Evolutionary conservation across 1,140 invertebrate species (phyloP).

Genomic region (Spodoptera litura): DNA sequence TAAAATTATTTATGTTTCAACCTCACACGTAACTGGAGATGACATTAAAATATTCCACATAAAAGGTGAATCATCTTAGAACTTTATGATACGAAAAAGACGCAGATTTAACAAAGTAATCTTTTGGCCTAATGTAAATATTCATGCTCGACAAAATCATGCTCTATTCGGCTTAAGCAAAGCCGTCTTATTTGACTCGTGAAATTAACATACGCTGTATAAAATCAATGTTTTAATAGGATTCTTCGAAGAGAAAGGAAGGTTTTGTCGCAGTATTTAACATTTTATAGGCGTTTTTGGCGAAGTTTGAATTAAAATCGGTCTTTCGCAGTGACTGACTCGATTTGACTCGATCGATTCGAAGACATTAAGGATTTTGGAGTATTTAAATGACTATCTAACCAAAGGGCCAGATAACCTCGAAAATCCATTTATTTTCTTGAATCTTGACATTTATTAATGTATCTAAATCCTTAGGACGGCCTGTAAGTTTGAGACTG

Average conservation of each 20-base stretch:
- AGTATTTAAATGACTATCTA: too few relatives aligned
- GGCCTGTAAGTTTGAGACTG: background rate
- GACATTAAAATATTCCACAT: too few relatives aligned
- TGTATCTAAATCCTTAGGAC: background rate
- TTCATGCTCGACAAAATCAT: conserved; percentile 11
- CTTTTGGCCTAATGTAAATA: conserved; percentile 15
- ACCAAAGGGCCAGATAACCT: too few relatives aligned
- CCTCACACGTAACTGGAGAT: too few relatives aligned
- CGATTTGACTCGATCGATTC: too few relatives aligned
- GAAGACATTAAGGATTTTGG: too few relatives aligned
- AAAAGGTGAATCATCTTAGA: background rate
- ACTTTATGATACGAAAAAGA: conserved; percentile 1
- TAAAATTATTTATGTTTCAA: too few relatives aligned
- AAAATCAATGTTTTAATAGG: conserved; percentile 31
- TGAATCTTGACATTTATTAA: too few relatives aligned
- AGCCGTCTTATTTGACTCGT: conserved; percentile 19
- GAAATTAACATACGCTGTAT: conserved; percentile 33
- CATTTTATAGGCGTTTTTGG: background rate
- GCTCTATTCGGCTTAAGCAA: conserved; percentile 1
- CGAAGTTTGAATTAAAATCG: too few relatives aligned
- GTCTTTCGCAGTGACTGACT: too few relatives aligned
- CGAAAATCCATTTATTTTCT: too few relatives aligned
- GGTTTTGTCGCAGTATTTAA: background rate
- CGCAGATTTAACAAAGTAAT: conserved; percentile 5
- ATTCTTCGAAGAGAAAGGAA: conserved; percentile 13